Conservation (phyloP, 2,113 vertebrate species). For the Hydrochoerus hydrochaeris region DNA sequence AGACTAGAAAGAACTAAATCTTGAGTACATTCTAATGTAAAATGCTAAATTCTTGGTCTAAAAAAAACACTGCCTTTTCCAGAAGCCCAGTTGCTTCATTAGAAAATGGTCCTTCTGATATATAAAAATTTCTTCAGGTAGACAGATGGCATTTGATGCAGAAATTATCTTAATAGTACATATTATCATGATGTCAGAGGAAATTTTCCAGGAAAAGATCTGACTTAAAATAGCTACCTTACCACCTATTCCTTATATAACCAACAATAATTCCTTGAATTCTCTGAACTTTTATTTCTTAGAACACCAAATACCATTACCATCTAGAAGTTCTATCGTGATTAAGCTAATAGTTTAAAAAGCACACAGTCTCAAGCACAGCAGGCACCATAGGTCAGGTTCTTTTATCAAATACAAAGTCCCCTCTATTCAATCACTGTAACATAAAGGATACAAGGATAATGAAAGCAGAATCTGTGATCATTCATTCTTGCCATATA, state of each 20-base stretch:
- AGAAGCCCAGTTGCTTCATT: background rate
- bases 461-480: background rate
- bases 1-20: background rate
- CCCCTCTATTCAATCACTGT: background rate
- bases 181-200: background rate
- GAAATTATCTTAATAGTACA: background rate
- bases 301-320: background rate
- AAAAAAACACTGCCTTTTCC: background rate
- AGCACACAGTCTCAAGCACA: background rate
- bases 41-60: background rate
- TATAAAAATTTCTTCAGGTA: background rate
- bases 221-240: background rate
- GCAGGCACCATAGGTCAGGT: background rate
- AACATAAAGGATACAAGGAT: background rate
- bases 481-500: background rate
- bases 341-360: background rate
- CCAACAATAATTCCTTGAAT: background rate
- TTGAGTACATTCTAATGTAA: background rate
- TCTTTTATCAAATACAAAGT: background rate
- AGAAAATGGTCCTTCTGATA: background rate
- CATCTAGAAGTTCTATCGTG: background rate
- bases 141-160: background rate
- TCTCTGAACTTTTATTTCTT: background rate
- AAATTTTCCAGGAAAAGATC: background rate
- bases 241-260: background rate